Evolutionary conservation across 2,888 invertebrate species (phyloP).

Genomic region (Standfussiana lucernea): DNA sequence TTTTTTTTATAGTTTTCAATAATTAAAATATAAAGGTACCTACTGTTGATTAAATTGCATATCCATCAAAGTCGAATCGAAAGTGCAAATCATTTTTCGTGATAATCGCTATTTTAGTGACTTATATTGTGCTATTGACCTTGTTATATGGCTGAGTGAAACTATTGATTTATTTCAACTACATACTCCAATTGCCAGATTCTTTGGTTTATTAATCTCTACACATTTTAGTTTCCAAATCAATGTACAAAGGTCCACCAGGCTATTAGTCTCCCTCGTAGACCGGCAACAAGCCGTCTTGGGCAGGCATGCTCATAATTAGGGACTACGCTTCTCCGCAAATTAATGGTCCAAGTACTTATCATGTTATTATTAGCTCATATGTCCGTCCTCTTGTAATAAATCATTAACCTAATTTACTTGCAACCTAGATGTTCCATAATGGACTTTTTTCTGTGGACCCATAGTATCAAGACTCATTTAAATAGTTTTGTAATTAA

Average conservation of each 20-base stretch:
- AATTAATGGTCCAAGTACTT: slow-evolving; percentile 59
- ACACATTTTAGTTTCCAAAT: slow-evolving; percentile 24
- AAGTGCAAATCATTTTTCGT: slow-evolving; percentile 25
- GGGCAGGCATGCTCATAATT: slow-evolving; percentile 38
- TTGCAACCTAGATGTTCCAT: slow-evolving; percentile 18
- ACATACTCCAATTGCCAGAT: background rate
- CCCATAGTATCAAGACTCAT: background rate
- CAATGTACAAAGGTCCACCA: slow-evolving; percentile 15
- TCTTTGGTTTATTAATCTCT: slow-evolving; percentile 12
- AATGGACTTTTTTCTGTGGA: background rate
- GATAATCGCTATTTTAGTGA: slow-evolving; percentile 9
- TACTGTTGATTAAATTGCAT: slow-evolving; percentile 40
- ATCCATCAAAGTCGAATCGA: slow-evolving; percentile 42
- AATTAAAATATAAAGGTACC: slow-evolving; percentile 28
- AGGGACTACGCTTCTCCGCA: slow-evolving; percentile 25
- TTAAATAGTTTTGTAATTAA: background rate
- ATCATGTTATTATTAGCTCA: slow-evolving; percentile 32
- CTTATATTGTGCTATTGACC: slow-evolving; percentile 6
- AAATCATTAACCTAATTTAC: slow-evolving; percentile 45
- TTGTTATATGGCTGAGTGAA: slow-evolving; percentile 17
- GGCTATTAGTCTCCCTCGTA: slow-evolving; percentile 27
- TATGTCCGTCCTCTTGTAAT: slow-evolving; percentile 11
- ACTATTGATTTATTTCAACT: background rate
- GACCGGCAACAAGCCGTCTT: slow-evolving; percentile 27
- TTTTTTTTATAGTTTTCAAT: slow-evolving; percentile 55